Percentiles rank a stretch among this genome's conserved stretches.
Evolutionary conservation across 2,797 vertebrate genomes (phyloP).

Genomic region (Sebastes vulpes): DNA sequence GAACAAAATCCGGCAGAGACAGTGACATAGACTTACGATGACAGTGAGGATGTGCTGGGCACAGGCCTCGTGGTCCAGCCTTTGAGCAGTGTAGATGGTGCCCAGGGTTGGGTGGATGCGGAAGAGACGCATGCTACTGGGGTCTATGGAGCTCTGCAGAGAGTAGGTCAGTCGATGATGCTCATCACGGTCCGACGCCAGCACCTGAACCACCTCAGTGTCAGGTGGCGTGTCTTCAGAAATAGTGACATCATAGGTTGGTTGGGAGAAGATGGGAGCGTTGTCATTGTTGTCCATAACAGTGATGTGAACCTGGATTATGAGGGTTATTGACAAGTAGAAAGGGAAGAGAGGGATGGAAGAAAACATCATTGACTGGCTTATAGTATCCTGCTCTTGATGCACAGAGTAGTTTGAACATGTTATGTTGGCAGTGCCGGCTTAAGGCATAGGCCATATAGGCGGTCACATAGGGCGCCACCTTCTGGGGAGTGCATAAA

Average conservation of each 20-base stretch:
- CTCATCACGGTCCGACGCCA: conserved; percentile 94
- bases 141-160: conserved; percentile 94
- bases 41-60: conserved; percentile 94
- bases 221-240: conserved; percentile 93
- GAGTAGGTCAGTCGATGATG: conserved; percentile 93
- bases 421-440: neutral
- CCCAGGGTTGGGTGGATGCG: conserved; percentile 91
- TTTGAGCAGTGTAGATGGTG: conserved; percentile 90
- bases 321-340: neutral
- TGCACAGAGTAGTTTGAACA: neutral
- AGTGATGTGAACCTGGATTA: conserved; percentile 90
- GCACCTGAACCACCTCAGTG: conserved; percentile 93
- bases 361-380: neutral
- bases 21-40: conserved; percentile 87
- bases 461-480: no score
- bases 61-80: conserved; percentile 94
- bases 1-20: neutral
- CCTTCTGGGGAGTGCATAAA: no score
- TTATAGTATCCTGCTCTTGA: neutral
- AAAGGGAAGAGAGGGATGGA: neutral
- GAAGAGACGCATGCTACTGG: conserved; percentile 92
- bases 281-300: conserved; percentile 98
- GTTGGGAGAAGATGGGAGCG: conserved; percentile 93
- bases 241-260: conserved; percentile 92
- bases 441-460: no score